Base-by-base conservation (phyloP, 2,888 invertebrate genomes). In the Pediacus dermestoides region DNA sequence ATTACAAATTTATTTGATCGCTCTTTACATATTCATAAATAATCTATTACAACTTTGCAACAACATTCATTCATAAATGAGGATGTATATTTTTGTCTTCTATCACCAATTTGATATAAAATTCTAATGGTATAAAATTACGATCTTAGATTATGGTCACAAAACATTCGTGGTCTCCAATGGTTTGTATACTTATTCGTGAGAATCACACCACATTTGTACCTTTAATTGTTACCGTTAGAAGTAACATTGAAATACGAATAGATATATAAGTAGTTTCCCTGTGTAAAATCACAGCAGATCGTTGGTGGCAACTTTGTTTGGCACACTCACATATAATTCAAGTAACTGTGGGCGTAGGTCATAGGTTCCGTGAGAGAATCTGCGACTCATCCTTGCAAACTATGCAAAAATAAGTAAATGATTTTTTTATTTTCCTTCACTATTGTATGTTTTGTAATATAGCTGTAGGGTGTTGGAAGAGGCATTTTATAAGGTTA, bases 151-250 rank as follows among this genome's bases (percentile, higher is more conserved):
- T n/a, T 18, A 18, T 18, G 21, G 21, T 18, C 6, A 7, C 21
- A 18, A 18, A 18, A 18, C 21, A 18, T 18, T 6, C 8, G 21
- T 18, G 21, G 8, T 18, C 21, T 18, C 21, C 21, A 18, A 8
- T 8, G 21, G 36, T n/a, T n/a, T n/a, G n/a, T n/a, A n/a, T n/a
- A n/a, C n/a, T n/a, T 7, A 18, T 18, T 18, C 21, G 21, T 18
- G 21, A 18, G 21, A 7, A 12, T 28, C 28, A 14, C 28, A 28
- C 28, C 41, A 34, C 42, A 47, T 47, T 47, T 47, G 46, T 44
- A 41, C 35, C 18, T 44, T 44, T 47, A 47, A 47, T 47, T 47
- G 44, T 47, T 47, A 47, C 44, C 44, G 44, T 47, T 44, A 46
- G 30, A 8, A 16, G 8, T 7, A 28, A 14, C 32, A 37, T 41